These are phyloP conservation scores for Pterocles burchelli DNA, from an alignment of 2,113 vertebrate species.

Conservation along the genomic window DNA sequence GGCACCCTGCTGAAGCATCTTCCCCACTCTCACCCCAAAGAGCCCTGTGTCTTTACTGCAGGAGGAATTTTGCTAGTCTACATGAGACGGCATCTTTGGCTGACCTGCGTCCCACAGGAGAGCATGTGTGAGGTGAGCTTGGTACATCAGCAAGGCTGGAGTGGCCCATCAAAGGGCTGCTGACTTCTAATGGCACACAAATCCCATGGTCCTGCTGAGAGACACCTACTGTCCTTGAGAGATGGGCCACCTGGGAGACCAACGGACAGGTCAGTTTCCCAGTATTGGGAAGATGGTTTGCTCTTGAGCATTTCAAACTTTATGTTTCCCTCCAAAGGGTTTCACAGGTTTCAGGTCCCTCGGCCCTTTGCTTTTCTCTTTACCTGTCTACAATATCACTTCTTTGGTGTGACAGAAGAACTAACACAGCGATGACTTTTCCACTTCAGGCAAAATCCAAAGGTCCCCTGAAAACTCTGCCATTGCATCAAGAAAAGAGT, in stretches of 20 bases:
- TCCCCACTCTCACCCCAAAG: neutral
- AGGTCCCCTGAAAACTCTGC: neutral
- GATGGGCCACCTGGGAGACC: neutral
- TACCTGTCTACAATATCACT: neutral
- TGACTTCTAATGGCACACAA: neutral
- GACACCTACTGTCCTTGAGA: neutral
- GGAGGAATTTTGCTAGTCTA: neutral
- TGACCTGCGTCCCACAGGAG: accelerated
- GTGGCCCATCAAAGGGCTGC: neutral
- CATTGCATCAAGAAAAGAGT: neutral
- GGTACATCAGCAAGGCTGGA: neutral
- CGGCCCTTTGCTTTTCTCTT: neutral
- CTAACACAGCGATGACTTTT: neutral
- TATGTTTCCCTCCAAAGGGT: neutral
- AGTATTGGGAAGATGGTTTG: neutral
- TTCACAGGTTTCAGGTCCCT: neutral
- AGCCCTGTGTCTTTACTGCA: neutral
- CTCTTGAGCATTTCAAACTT: neutral
- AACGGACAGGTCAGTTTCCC: neutral
- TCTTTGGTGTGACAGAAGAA: neutral
- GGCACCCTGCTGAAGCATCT: neutral
- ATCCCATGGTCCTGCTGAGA: neutral
- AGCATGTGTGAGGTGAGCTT: neutral
- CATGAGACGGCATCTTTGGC: neutral
- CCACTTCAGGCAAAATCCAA: neutral